A percentile compares a stretch with the other conserved stretches of the same genome.
Evolutionary conservation across 1,140 invertebrate genomes (phyloP).

Genomic region (Paraescarpia echinospica): DNA sequence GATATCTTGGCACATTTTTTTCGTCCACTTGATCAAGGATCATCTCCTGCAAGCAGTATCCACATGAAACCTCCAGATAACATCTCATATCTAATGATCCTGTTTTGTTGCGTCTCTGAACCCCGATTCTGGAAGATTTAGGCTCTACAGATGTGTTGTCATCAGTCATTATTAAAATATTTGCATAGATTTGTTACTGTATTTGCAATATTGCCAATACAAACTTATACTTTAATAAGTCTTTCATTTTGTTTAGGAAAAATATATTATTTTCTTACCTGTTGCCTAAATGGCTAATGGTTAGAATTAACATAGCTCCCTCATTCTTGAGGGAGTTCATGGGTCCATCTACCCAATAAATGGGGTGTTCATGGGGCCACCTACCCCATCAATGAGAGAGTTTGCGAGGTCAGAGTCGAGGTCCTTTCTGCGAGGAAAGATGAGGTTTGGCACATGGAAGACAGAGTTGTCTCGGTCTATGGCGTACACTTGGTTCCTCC

Average conservation of each 20-base stretch:
- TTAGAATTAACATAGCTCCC: too few species aligned
- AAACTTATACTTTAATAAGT: background rate
- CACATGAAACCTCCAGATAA: background rate
- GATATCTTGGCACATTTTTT: slow-evolving; percentile 76
- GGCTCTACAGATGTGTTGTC: too few species aligned
- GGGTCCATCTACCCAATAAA: too few species aligned
- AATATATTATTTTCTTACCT: too few species aligned
- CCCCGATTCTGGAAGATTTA: too few species aligned
- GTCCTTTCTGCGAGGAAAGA: slow-evolving; percentile 78
- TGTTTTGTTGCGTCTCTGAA: too few species aligned
- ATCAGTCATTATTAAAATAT: too few species aligned
- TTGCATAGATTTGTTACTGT: background rate
- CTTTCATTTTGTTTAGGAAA: background rate
- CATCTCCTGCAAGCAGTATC: slow-evolving; percentile 74
- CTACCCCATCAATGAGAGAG: slow-evolving; percentile 91
- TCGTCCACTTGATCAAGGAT: slow-evolving; percentile 81
- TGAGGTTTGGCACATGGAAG: slow-evolving; percentile 81
- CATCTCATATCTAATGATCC: background rate
- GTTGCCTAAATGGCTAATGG: too few species aligned
- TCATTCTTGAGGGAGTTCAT: too few species aligned
- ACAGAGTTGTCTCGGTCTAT: slow-evolving; percentile 93
- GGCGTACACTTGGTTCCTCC: slow-evolving; percentile 83
- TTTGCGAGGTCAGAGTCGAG: slow-evolving; percentile 71
- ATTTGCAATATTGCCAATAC: background rate
- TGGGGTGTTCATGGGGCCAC: slow-evolving; percentile 34